A percentile compares a stretch with the other conserved stretches of the same genome.
These are phyloP conservation scores for Hydrolagus affinis DNA, from an alignment of 2,113 vertebrate genomes.

Conservation along the genomic window DNA sequence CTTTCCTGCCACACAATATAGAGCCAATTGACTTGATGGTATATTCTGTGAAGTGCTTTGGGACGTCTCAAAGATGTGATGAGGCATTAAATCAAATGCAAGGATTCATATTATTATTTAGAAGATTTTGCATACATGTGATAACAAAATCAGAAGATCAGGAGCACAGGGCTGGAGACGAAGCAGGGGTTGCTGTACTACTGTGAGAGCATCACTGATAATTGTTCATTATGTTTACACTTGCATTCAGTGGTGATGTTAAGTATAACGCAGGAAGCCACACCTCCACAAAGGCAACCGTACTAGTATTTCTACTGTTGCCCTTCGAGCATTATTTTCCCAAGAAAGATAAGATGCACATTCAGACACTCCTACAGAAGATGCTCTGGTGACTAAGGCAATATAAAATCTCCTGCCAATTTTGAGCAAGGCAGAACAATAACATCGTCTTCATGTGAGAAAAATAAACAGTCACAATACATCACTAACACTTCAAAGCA, in stretches of 20 bases:
- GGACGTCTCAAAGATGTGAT: no score
- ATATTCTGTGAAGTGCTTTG: no score
- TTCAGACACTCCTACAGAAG: no score
- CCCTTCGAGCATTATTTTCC: background rate
- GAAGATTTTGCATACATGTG: no score
- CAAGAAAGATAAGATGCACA: no score
- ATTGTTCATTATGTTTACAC: background rate
- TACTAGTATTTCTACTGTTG: background rate
- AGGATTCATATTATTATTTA: no score
- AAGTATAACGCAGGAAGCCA: background rate
- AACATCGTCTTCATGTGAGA: no score
- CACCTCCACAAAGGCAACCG: background rate
- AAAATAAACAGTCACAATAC: background rate
- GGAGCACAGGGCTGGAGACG: no score
- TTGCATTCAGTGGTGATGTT: background rate
- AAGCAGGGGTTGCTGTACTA: background rate
- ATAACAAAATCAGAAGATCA: background rate
- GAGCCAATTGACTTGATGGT: no score
- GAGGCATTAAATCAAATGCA: no score
- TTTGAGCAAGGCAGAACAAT: background rate
- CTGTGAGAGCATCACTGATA: background rate
- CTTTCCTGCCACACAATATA: background rate
- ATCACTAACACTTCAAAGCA: background rate
- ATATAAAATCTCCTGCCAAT: background rate
- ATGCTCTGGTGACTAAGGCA: background rate